phyloP scores from a whole-genome alignment of 1,140 invertebrate species.

The Papilio glaucus region DNA sequence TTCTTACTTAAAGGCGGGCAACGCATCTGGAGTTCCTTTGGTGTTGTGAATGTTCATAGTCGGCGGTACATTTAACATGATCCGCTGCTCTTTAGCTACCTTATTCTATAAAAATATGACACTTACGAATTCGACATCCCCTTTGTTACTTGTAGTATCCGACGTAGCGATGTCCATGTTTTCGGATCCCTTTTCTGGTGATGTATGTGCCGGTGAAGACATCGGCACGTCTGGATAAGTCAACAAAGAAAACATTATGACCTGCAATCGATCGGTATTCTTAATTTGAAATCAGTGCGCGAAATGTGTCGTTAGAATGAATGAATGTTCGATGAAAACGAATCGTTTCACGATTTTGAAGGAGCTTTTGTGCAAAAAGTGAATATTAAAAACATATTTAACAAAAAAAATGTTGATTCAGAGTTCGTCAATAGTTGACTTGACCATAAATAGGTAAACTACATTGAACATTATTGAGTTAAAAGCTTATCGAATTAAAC shows the following conservation, averaged over 20 bases:
- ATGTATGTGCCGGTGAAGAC: slow-evolving; percentile 42
- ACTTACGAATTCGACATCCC: slow-evolving; percentile 48
- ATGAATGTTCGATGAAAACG: neutral
- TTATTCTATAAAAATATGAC: neutral
- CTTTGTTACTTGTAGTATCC: slow-evolving; percentile 46
- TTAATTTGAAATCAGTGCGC: slow-evolving; percentile 43
- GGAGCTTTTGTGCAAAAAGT: neutral
- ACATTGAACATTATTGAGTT: too few relatives aligned
- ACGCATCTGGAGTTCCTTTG: too few relatives aligned
- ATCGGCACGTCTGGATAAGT: slow-evolving; percentile 58
- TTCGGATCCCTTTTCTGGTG: slow-evolving; percentile 51
- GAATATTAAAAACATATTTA: neutral
- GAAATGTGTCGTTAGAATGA: neutral
- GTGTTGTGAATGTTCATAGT: too few relatives aligned
- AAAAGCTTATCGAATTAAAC: too few relatives aligned
- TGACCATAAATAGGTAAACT: too few relatives aligned
- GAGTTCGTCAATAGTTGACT: neutral
- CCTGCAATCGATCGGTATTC: slow-evolving; percentile 54
- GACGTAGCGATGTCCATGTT: slow-evolving; percentile 56
- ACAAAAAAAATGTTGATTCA: neutral
- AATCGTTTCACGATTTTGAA: neutral
- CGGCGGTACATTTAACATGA: too few relatives aligned
- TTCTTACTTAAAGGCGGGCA: too few relatives aligned
- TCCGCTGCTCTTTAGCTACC: too few relatives aligned
- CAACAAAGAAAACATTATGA: slow-evolving; percentile 38